Conservation (phyloP, 1,140 invertebrate species). For the Leucophenga varia region DNA sequence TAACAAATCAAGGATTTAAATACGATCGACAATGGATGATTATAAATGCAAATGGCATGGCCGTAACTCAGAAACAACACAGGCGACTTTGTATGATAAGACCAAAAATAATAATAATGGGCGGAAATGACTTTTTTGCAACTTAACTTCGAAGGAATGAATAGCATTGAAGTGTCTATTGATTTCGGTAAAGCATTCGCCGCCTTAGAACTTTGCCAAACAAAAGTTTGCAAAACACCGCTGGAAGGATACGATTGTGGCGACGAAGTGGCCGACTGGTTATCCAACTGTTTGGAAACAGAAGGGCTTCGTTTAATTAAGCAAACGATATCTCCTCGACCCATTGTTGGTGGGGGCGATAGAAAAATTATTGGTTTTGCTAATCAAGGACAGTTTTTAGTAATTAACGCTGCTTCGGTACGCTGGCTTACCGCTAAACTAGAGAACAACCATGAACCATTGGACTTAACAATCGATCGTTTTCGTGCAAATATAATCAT, state of each 20-base stretch:
- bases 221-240: slow-evolving; percentile 83
- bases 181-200: slow-evolving; percentile 56
- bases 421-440: slow-evolving; percentile 68
- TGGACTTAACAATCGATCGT: slow-evolving; percentile 63
- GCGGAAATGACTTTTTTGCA: no score
- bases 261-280: slow-evolving; percentile 73
- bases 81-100: slow-evolving; percentile 78
- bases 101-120: slow-evolving; percentile 68
- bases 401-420: slow-evolving; percentile 78
- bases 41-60: slow-evolving; percentile 72
- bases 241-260: slow-evolving; percentile 83
- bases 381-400: slow-evolving; percentile 86
- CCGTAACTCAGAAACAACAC: slow-evolving; percentile 85
- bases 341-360: slow-evolving; percentile 16
- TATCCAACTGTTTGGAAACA: slow-evolving; percentile 66
- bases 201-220: slow-evolving; percentile 64
- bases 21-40: slow-evolving; percentile 95
- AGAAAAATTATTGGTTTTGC: slow-evolving; percentile 64
- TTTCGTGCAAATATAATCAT: slow-evolving; percentile 73
- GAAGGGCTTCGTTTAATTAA: slow-evolving; percentile 70
- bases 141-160: slow-evolving; percentile 61
- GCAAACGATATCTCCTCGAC: slow-evolving; percentile 61
- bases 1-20: slow-evolving; percentile 73
- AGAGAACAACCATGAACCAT: slow-evolving; percentile 53
- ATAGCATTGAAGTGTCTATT: slow-evolving; percentile 33